Conservation (phyloP, 2,888 invertebrate genomes). For the Acheta domesticus region DNA sequence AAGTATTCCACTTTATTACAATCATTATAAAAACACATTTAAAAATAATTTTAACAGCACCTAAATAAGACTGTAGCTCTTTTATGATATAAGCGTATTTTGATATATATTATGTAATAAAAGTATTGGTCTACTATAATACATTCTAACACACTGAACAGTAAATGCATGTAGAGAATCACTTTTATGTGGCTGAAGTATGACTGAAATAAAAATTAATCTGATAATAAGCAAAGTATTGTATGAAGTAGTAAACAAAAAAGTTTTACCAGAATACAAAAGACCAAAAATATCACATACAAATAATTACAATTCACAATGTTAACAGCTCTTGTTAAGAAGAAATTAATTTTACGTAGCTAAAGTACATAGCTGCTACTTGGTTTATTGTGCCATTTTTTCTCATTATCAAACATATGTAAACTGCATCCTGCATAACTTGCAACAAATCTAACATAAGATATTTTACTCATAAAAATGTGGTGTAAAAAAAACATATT, state of each 20-base stretch:
- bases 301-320: slow-evolving; percentile 22
- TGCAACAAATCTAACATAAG: no score
- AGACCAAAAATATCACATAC: slow-evolving; percentile 21
- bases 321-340: not conserved
- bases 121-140: slow-evolving; percentile 29
- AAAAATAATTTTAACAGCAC: slow-evolving; percentile 37
- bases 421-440: no score
- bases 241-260: slow-evolving; percentile 27
- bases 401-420: no score
- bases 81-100: slow-evolving; percentile 36
- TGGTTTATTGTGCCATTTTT: not conserved
- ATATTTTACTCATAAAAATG: no score
- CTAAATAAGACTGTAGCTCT: slow-evolving; percentile 36
- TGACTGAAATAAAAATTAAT: not conserved
- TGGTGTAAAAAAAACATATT: no score
- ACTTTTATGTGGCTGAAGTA: slow-evolving; percentile 26
- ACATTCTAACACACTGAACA: slow-evolving; percentile 32
- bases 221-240: not conserved
- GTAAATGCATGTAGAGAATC: slow-evolving; percentile 34
- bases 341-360: not conserved
- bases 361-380: not conserved
- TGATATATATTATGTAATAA: slow-evolving; percentile 37
- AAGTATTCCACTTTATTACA: slow-evolving; percentile 30
- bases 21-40: slow-evolving; percentile 35
- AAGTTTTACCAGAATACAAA: slow-evolving; percentile 30